Evolutionary conservation across 2,797 vertebrate species (phyloP), one percentile per base, ranked within the genome.

Genomic region (Microctenopoma stevenorrisi): DNA sequence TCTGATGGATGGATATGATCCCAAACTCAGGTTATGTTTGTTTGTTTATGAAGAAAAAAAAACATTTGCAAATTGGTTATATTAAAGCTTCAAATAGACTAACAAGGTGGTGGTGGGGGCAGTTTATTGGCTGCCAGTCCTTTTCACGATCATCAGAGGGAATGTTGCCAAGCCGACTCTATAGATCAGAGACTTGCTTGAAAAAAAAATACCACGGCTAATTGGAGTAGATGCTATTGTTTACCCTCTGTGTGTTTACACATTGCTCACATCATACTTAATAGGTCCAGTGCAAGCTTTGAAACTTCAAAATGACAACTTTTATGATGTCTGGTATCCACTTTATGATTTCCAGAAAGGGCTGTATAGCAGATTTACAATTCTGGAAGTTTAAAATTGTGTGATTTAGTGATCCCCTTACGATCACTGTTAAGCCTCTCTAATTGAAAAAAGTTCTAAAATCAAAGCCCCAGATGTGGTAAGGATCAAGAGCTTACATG

Each of bases 1-100:
- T 44, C 2, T 46, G 60, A 56, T 48, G 16, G 46, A 57, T 25
- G 38, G 49, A 66, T 37, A 12, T 16, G 48, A 62, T 55, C 28
- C 16, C 30, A 50, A 66, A 66, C 25, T 60, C 33, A 2, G 35
- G 35, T 22, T 3, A 5, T 63, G 33, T 71, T 35, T 56, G 49
- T 76, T 43, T 63, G 61, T 76, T 78, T 61, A 73, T 46, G 22
- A 22, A 22, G 18, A 44, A 53, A 47, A 47, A 37, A 50, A 47
- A 63, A 70, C 7, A 63, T 75, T 83, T 72, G 53, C 28, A 68
- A 78, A 71, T 61, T 59, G 57, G 16, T 64, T 72, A 56, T 22
- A 11, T 64, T 46, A 30, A 73, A 75, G 48, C 37, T 49, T 16
- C 14, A 46, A 16, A 76, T 28, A 64, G 62, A 44, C 60, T 59